Percentiles rank a stretch among this genome's conserved stretches.
These are phyloP conservation scores for Myotis myotis DNA, from an alignment of 2,797 vertebrate species.

Conservation along the genomic window DNA sequence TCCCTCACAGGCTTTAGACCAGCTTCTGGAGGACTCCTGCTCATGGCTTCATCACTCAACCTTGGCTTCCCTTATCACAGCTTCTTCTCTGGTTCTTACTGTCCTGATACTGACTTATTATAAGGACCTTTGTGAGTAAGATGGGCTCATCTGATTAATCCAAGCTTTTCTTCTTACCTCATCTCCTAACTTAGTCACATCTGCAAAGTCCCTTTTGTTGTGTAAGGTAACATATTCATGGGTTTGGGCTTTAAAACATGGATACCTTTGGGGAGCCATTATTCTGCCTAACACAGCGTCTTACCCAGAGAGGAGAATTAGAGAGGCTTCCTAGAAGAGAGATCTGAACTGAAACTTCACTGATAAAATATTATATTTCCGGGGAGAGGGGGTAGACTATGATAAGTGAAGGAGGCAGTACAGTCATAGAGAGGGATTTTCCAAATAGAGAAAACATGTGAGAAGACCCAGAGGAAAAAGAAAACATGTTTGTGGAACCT, in stretches of 20 bases:
- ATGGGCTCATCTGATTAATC: background rate
- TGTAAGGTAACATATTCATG: background rate
- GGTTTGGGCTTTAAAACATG: background rate
- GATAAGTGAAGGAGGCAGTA: background rate
- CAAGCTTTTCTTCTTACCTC: background rate
- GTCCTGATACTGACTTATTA: background rate
- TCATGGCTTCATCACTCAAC: background rate
- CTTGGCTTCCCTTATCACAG: background rate
- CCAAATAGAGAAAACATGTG: background rate
- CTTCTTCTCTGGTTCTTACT: background rate
- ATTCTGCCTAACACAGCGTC: background rate
- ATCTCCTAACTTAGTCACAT: background rate
- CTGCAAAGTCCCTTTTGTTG: background rate
- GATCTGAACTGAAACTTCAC: background rate
- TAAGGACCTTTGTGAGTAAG: background rate
- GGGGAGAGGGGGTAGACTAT: background rate
- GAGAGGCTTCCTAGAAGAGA: background rate
- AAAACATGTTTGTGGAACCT: background rate
- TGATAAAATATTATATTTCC: background rate
- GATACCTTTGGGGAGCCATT: background rate
- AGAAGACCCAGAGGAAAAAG: background rate
- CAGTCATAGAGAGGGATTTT: background rate
- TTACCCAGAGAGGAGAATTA: background rate
- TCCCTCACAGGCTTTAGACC: background rate
- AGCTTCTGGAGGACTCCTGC: background rate